phyloP scores from a whole-genome alignment of 2,797 vertebrate genomes.

The Falco peregrinus region DNA sequence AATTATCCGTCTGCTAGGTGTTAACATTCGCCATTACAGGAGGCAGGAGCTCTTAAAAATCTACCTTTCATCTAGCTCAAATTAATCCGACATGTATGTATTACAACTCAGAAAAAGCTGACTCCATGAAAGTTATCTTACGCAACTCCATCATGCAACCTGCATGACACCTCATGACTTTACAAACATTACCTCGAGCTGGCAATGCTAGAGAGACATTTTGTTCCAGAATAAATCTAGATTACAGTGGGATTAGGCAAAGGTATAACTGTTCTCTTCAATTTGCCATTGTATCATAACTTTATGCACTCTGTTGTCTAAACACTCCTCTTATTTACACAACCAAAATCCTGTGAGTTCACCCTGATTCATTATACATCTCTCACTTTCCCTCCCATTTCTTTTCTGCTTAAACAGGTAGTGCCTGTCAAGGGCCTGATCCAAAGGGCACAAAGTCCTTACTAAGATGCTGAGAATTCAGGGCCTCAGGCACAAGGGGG shows the following conservation, averaged over 20 bases:
- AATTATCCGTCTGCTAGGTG: constrained; percentile 33
- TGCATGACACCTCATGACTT: constrained; percentile 30
- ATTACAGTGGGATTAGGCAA: neutral
- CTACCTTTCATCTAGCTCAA: constrained; percentile 48
- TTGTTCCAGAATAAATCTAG: constrained; percentile 15
- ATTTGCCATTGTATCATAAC: neutral
- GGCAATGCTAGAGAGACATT: neutral
- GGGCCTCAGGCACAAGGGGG: fast-evolving
- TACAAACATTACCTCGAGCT: neutral
- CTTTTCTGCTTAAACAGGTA: neutral
- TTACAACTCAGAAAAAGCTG: constrained; percentile 30
- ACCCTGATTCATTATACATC: neutral
- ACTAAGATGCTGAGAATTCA: neutral
- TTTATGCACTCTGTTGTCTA: neutral
- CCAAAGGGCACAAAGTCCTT: neutral
- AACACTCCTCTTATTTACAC: neutral
- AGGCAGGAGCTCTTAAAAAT: constrained; percentile 33
- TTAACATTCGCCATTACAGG: constrained; percentile 31
- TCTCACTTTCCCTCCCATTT: constrained; percentile 19
- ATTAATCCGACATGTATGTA: constrained; percentile 25
- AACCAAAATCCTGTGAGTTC: neutral
- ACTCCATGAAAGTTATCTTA: constrained; percentile 34
- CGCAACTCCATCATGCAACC: constrained; percentile 16
- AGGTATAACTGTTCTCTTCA: neutral
- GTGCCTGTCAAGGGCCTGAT: neutral